These are phyloP conservation scores for Teleopsis dalmanni DNA, from an alignment of 1,140 invertebrate genomes.

Conservation along the genomic window DNA sequence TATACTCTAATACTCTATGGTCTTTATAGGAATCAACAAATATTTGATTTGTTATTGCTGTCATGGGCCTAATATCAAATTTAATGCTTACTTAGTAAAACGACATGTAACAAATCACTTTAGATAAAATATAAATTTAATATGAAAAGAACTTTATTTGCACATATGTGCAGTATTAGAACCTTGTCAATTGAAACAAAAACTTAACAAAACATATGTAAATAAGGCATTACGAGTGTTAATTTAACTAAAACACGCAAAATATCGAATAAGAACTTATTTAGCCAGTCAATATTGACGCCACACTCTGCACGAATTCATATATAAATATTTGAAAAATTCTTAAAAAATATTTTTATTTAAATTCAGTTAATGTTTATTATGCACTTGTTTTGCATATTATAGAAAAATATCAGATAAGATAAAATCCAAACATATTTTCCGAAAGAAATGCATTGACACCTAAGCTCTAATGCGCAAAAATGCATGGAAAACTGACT, in stretches of 20 bases:
- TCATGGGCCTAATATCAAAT: no score
- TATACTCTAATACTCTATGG: no score
- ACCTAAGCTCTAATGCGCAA: neutral
- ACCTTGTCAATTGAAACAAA: no score
- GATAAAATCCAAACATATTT: constrained; percentile 1
- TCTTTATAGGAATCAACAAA: no score
- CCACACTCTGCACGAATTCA: neutral
- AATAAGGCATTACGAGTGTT: constrained; percentile 1
- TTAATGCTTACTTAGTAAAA: no score
- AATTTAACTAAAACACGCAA: constrained; percentile 5
- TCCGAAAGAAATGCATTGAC: neutral
- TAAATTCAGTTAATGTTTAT: no score
- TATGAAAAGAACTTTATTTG: no score
- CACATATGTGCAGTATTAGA: no score
- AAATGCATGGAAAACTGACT: constrained; percentile 1
- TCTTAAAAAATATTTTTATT: constrained; percentile 6
- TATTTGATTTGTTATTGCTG: no score
- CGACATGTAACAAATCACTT: no score
- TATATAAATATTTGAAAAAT: constrained; percentile 3
- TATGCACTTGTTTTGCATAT: constrained; percentile 11
- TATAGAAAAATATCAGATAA: constrained; percentile 6
- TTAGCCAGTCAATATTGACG: neutral
- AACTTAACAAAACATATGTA: constrained; percentile 8
- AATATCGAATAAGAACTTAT: neutral
- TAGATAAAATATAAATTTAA: no score